phyloP scores from a whole-genome alignment of 2,113 vertebrate species.

The Nannobrachium achirus region DNA sequence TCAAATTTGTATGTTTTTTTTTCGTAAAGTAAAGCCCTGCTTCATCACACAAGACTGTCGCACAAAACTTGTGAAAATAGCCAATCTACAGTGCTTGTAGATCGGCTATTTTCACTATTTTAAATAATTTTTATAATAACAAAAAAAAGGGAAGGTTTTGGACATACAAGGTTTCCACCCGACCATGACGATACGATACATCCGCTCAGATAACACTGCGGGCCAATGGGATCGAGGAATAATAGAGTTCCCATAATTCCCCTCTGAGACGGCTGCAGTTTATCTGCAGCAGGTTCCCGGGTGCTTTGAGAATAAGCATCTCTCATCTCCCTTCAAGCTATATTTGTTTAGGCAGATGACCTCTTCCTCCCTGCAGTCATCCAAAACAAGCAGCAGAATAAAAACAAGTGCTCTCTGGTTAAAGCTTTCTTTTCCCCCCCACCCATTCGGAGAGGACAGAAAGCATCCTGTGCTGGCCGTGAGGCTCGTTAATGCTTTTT shows the following conservation, averaged over 20 bases:
- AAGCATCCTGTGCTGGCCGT: conserved; percentile 17
- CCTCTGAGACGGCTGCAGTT: conserved; percentile 9
- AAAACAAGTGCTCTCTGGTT: conserved; percentile 22
- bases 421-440: conserved; percentile 14
- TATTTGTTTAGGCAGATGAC: conserved; percentile 12
- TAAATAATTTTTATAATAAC: no score
- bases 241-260: conserved; percentile 26
- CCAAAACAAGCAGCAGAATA: conserved; percentile 42
- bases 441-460: conserved; percentile 3
- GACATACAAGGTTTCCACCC: no score
- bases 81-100: no score
- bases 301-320: conserved; percentile 18
- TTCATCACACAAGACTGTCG: no score
- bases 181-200: conserved; percentile 7
- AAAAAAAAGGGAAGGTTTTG: no score
- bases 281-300: conserved; percentile 4
- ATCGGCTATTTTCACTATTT: no score
- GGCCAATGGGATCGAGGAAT: conserved; percentile 7
- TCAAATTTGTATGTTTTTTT: no score
- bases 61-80: no score
- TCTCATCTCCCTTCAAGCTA: conserved; percentile 14
- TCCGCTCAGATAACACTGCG: neutral
- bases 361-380: conserved; percentile 11
- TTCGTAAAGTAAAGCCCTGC: no score
- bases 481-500: conserved; percentile 46